Percentiles rank a stretch among this genome's conserved stretches.
These are phyloP conservation scores for Tyto alba DNA, from an alignment of 2,113 vertebrate genomes.

Conservation along the genomic window DNA sequence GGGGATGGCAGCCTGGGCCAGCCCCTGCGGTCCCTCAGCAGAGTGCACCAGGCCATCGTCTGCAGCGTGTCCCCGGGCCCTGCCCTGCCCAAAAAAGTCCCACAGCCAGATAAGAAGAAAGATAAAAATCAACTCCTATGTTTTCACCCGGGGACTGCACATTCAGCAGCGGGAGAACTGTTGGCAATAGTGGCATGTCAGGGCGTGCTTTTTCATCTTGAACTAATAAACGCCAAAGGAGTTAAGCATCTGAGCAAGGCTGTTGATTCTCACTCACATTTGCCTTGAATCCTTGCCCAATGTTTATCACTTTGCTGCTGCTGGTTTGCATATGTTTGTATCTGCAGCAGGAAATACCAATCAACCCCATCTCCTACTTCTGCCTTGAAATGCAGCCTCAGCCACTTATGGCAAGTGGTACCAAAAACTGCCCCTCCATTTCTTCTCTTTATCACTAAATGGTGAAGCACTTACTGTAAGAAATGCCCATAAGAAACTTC, in stretches of 20 bases:
- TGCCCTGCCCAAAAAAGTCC: background rate
- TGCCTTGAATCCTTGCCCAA: background rate
- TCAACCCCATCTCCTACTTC: background rate
- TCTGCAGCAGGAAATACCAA: background rate
- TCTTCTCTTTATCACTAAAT: background rate
- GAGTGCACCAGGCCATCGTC: fast-evolving
- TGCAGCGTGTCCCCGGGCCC: fast-evolving
- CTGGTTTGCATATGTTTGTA: background rate
- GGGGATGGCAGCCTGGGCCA: background rate
- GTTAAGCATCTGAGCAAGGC: background rate
- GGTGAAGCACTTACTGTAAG: background rate
- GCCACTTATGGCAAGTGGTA: background rate
- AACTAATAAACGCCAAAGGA: background rate
- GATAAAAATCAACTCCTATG: background rate
- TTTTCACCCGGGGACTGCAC: background rate
- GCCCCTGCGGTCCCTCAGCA: background rate
- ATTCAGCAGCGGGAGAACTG: background rate
- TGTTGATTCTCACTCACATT: background rate
- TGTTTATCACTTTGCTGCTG: background rate
- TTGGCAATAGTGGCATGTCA: background rate
- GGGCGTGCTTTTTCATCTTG: background rate
- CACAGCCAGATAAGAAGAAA: background rate
- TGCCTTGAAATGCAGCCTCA: background rate
- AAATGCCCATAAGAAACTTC: background rate
- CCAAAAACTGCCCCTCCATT: background rate